phyloP scores from a whole-genome alignment of 2,113 vertebrate genomes.

The Macquaria australasica region DNA sequence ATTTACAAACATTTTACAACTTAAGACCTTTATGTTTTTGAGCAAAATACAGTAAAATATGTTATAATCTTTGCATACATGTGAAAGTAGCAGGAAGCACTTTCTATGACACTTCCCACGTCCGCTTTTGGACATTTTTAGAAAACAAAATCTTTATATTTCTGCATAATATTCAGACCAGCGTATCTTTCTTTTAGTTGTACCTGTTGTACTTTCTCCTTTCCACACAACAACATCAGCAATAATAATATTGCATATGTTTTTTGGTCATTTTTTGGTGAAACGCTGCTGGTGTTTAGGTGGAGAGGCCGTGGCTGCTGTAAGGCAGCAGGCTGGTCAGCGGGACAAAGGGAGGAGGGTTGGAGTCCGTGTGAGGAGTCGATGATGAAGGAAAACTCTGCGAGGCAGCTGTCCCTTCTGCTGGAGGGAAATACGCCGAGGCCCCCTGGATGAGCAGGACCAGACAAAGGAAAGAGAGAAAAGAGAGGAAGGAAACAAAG shows the following conservation, averaged over 20 bases:
- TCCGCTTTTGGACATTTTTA: not conserved
- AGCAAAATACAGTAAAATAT: not conserved
- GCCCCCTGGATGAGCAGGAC: constrained; percentile 38
- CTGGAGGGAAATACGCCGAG: constrained; percentile 14
- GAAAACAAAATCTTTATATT: not conserved
- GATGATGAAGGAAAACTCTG: constrained; percentile 20
- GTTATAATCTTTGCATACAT: not conserved
- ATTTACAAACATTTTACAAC: constrained; percentile 51
- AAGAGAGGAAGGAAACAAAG: not conserved
- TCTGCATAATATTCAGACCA: not conserved
- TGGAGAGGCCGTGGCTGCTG: constrained; percentile 20
- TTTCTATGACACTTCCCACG: not conserved
- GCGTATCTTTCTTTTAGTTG: not conserved
- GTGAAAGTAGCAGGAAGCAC: not conserved
- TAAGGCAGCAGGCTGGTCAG: constrained; percentile 56
- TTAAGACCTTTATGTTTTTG: not conserved
- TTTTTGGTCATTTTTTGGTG: not conserved
- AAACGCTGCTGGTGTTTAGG: constrained; percentile 20
- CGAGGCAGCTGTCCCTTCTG: constrained; percentile 6
- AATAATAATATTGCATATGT: not conserved
- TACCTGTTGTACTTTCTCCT: not conserved
- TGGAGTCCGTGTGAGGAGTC: not conserved
- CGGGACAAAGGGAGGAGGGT: constrained; percentile 67
- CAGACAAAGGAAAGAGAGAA: not conserved
- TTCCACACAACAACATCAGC: not conserved